These are phyloP conservation scores for Pegoplata infirma DNA, from an alignment of 2,888 invertebrate species.

Conservation along the genomic window DNA sequence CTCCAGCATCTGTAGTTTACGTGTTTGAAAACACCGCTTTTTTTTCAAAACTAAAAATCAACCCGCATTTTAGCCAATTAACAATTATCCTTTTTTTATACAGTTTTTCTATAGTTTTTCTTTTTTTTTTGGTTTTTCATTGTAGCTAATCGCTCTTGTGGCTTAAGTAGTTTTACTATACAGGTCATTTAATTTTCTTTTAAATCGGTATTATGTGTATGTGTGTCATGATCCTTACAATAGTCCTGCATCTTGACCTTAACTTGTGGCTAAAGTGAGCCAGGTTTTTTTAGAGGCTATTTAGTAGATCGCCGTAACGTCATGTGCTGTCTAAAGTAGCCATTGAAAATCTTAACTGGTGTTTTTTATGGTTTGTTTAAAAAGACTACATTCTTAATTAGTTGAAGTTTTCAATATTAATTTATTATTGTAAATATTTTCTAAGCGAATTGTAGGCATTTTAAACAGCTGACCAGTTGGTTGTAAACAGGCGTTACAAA, in stretches of 20 bases:
- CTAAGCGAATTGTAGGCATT: conserved; percentile 2
- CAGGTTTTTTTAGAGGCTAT: too few relatives aligned
- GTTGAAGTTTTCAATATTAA: conserved; percentile 36
- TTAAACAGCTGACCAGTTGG: conserved; percentile 51
- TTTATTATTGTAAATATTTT: conserved; percentile 60
- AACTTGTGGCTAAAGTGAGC: conserved; percentile 59
- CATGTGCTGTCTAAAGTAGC: conserved; percentile 51
- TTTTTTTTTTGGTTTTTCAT: too few relatives aligned
- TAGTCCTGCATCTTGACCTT: conserved; percentile 50
- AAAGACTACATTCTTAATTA: too few relatives aligned
- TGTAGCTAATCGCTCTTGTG: conserved; percentile 17
- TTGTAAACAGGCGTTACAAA: conserved; percentile 68
- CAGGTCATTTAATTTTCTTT: conserved; percentile 23
- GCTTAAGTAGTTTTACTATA: conserved; percentile 48
- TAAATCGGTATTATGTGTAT: neutral
- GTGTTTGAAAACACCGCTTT: conserved; percentile 61
- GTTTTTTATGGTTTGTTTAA: conserved; percentile 50
- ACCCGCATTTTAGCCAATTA: conserved; percentile 61
- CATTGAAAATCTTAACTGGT: conserved; percentile 46
- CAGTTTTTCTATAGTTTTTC: neutral
- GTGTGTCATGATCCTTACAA: conserved; percentile 14
- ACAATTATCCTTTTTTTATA: conserved; percentile 48
- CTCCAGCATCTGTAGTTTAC: conserved; percentile 68
- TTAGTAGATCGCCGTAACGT: conserved; percentile 27
- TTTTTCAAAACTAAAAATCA: conserved; percentile 15